phyloP scores from a whole-genome alignment of 2,888 invertebrate species.

The Trachelus troglodyta region DNA sequence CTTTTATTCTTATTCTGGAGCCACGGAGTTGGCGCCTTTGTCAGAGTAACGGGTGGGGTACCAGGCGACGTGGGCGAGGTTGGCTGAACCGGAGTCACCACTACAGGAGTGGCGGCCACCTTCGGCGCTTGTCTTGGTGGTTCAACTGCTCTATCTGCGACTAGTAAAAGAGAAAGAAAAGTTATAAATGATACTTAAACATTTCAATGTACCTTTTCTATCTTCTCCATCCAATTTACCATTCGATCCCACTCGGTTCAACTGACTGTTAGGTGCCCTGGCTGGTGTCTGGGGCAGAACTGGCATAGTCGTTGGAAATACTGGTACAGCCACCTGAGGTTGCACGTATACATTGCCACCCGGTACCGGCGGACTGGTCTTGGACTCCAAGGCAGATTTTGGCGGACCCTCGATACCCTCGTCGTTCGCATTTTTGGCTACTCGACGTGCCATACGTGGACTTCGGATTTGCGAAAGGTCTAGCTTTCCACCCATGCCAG shows the following conservation, averaged over 20 bases:
- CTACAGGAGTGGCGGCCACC: conserved; percentile 20
- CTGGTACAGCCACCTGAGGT: conserved; percentile 75
- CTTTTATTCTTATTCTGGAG: conserved; percentile 61
- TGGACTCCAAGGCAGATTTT: conserved; percentile 68
- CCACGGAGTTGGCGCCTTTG: conserved; percentile 74
- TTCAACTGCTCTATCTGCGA: conserved; percentile 36
- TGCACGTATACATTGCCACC: conserved; percentile 69
- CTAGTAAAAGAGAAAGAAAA: neutral
- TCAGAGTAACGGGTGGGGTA: conserved; percentile 65
- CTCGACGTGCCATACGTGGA: conserved; percentile 87
- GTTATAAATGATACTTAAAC: neutral
- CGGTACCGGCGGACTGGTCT: conserved; percentile 67
- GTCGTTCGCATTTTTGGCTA: conserved; percentile 76
- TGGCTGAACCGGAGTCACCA: conserved; percentile 36
- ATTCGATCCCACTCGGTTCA: conserved; percentile 36
- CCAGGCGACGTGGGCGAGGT: conserved; percentile 56
- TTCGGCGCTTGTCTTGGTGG: conserved; percentile 48
- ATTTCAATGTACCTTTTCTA: neutral
- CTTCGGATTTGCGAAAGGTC: conserved; percentile 91
- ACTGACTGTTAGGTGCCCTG: conserved; percentile 15
- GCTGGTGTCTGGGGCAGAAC: conserved; percentile 43
- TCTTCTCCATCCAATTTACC: conserved; percentile 22
- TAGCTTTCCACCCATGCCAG: conserved; percentile 79
- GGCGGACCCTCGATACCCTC: conserved; percentile 75
- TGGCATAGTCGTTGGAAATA: conserved; percentile 69